Evolutionary conservation across 1,140 invertebrate genomes (phyloP).

Genomic region (Drosophila bocqueti): DNA sequence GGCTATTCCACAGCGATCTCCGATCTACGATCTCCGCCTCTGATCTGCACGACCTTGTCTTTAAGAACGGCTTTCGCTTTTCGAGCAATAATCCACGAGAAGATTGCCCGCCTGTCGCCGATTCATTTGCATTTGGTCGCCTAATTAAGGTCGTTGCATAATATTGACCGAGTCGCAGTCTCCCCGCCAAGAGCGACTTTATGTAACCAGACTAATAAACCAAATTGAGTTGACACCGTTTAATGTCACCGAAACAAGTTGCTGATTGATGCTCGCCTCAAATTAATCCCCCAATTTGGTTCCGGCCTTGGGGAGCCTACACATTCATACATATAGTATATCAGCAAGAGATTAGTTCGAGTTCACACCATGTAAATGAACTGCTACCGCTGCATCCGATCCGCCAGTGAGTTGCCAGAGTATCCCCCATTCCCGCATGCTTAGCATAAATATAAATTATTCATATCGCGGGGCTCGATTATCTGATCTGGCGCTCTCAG

Average conservation of each 20-base stretch:
- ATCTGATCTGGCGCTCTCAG: conserved; percentile 37
- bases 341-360: conserved; percentile 14
- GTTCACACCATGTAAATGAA: conserved; percentile 18
- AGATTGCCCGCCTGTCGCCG: conserved; percentile 21
- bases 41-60: conserved; percentile 28
- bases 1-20: conserved; percentile 7
- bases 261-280: conserved; percentile 44
- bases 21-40: not conserved
- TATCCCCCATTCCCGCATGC: conserved; percentile 7
- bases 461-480: conserved; percentile 14
- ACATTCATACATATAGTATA: not conserved
- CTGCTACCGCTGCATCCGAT: conserved; percentile 3
- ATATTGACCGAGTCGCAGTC: conserved; percentile 58
- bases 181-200: conserved; percentile 21
- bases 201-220: conserved; percentile 71
- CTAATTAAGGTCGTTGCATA: conserved; percentile 74
- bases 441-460: conserved; percentile 34
- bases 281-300: conserved; percentile 36
- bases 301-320: conserved; percentile 34
- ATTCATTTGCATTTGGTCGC: conserved; percentile 63
- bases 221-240: conserved; percentile 55
- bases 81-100: conserved; percentile 37
- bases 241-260: conserved; percentile 62
- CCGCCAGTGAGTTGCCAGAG: conserved; percentile 9
- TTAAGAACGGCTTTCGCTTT: conserved; percentile 72